Evolutionary conservation across 2,888 invertebrate species (phyloP), one percentile per base, ranked within the genome.

Genomic region (Fabriciana adippe): DNA sequence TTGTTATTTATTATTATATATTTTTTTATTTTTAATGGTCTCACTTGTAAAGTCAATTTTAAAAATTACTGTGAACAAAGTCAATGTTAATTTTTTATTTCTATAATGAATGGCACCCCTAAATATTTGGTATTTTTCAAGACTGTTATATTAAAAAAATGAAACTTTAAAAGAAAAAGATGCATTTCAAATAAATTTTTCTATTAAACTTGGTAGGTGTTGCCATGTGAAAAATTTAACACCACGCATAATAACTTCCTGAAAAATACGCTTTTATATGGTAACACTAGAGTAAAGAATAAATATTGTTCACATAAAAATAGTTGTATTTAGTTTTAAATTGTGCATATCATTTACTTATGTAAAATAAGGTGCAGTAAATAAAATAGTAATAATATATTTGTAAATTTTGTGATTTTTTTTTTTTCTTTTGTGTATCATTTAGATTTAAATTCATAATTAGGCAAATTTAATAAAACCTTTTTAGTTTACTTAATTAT

Each of bases 191-290:
- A 21, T 18, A 41, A 21, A 26, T 6, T 53, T 53, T 66, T 47
- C 53, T 59, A 57, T 53, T 45, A 47, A 53, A 48, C 60, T 66
- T 66, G 66, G 61, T 66, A 61, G 61, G 66, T 66, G 61, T 66
- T 66, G 66, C 66, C 66, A 66, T 61, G 60, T 55, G 61, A 66
- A 61, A 66, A 50, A 61, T 50, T 35, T 61, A 55, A 66, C 55
- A 65, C 65, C 65, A 60, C 26, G 61, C 60, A 66, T 66, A 66
- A 66, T 66, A 61, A 60, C 60, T 66, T 66, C 65, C 65, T 65
- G 59, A 53, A 61, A 66, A 66, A 48, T 66, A 66, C 60, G 66
- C 66, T 66, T 66, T 55, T 66, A 66, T 55, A 66, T 61, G 60
- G 61, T 60, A 61, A 66, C 60, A 61, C 59, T 59, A 59, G 59